These are phyloP conservation scores for Crossaster papposus DNA, from an alignment of 53 echinoderm and acorn worm genomes.

Conservation along the genomic window DNA sequence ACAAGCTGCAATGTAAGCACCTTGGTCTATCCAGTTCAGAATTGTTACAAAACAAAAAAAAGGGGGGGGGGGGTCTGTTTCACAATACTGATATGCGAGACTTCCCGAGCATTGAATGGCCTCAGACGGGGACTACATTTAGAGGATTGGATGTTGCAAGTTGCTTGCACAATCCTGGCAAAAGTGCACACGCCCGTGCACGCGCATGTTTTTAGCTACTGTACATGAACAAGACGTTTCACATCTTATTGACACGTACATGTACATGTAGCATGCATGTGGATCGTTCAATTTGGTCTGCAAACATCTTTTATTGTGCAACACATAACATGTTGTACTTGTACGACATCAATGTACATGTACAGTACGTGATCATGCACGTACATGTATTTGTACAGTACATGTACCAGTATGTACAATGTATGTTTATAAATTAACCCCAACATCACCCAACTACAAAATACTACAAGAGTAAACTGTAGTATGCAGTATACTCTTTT, in stretches of 20 bases:
- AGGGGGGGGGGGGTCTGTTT: neutral
- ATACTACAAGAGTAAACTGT: no score
- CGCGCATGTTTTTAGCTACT: neutral
- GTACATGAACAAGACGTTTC: no score
- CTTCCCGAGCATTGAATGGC: constrained; percentile 30
- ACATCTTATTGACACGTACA: neutral
- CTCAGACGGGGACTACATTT: constrained; percentile 31
- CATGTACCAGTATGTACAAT: neutral
- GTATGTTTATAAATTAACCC: no score
- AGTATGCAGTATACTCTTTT: no score
- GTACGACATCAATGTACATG: neutral
- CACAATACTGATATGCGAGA: constrained; percentile 45
- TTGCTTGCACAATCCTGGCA: neutral
- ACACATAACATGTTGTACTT: no score
- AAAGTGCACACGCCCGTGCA: neutral
- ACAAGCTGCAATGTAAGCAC: constrained; percentile 34
- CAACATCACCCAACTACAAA: no score
- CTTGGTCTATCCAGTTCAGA: constrained; percentile 20
- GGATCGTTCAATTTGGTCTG: no score
- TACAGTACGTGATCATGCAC: neutral
- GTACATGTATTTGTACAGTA: neutral
- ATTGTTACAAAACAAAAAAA: constrained; percentile 6
- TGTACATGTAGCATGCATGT: no score
- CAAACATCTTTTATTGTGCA: no score
- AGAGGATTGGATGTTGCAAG: constrained; percentile 13